phyloP scores from a whole-genome alignment of 2,888 invertebrate species.

The Bombylius major region DNA sequence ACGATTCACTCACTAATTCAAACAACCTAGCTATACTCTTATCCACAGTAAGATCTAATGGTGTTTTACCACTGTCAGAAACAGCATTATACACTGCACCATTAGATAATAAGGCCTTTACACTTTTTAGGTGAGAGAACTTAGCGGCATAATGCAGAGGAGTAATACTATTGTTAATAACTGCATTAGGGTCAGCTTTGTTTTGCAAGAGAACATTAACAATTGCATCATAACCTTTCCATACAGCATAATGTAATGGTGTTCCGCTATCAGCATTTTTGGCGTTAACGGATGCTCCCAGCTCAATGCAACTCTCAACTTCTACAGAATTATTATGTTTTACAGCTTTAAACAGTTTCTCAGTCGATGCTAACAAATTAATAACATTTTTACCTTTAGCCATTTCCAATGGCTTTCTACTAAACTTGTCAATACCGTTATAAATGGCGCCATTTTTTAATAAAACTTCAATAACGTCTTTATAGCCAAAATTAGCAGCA shows the following conservation, averaged over 20 bases:
- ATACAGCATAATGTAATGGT: conserved; percentile 11
- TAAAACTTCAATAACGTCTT: no score
- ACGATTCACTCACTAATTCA: not conserved
- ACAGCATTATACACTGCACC: conserved; percentile 1
- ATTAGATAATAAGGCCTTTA: not conserved
- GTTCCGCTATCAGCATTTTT: not conserved
- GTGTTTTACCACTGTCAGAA: not conserved
- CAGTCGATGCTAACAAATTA: no score
- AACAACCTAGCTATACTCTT: not conserved
- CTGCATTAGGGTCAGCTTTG: conserved; percentile 11
- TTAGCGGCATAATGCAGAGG: conserved; percentile 2
- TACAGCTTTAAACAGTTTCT: no score
- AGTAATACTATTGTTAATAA: not conserved
- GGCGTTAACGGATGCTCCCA: not conserved
- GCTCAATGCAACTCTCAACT: no score
- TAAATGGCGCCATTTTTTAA: no score
- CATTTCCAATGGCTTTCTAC: no score
- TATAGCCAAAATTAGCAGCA: no score
- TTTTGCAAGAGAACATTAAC: conserved; percentile 12
- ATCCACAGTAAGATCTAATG: not conserved
- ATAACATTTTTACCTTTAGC: no score
- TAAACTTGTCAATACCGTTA: no score
- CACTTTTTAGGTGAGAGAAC: not conserved
- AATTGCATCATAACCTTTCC: conserved; percentile 17
- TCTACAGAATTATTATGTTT: no score